Evolutionary conservation across 2,888 invertebrate genomes (phyloP).

Genomic region (Cosmorhoe ocellata): DNA sequence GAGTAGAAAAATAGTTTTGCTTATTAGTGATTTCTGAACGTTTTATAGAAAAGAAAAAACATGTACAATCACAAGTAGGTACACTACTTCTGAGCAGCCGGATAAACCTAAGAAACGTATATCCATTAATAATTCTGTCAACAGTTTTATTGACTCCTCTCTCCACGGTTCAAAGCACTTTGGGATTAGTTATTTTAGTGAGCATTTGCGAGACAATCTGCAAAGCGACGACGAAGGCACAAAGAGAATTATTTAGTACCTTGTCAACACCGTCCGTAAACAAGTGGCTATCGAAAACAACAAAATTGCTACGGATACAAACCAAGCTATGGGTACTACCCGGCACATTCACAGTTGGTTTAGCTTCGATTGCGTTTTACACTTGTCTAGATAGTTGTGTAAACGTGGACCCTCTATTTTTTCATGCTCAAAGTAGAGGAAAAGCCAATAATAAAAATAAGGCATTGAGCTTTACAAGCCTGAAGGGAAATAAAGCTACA

Average conservation of each 20-base stretch:
- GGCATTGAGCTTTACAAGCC: slow-evolving; percentile 1
- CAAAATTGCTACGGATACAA: background rate
- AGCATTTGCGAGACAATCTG: slow-evolving; percentile 22
- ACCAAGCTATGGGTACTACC: too few relatives aligned
- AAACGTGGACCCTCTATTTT: background rate
- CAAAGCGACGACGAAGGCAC: slow-evolving; percentile 4
- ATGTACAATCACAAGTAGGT: too few relatives aligned
- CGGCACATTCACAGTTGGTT: too few relatives aligned
- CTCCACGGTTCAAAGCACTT: slow-evolving; percentile 5
- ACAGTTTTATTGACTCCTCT: slow-evolving; percentile 9
- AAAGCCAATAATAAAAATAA: slow-evolving; percentile 2
- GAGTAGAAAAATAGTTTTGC: too few relatives aligned
- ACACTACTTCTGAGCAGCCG: too few relatives aligned
- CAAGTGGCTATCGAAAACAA: background rate
- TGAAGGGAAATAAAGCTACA: slow-evolving; percentile 3
- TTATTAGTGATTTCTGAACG: too few relatives aligned
- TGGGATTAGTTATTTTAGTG: slow-evolving; percentile 24
- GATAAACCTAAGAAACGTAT: background rate
- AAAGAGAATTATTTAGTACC: slow-evolving; percentile 27
- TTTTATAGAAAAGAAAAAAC: too few relatives aligned
- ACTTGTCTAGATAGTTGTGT: background rate
- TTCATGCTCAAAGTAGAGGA: background rate
- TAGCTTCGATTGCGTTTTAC: background rate
- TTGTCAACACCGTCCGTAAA: slow-evolving; percentile 5
- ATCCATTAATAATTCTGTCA: slow-evolving; percentile 18